Percentiles rank a stretch among this genome's conserved stretches.
Conservation (phyloP, 2,113 vertebrate genomes). For the Rhinopomastus cyanomelas region DNA sequence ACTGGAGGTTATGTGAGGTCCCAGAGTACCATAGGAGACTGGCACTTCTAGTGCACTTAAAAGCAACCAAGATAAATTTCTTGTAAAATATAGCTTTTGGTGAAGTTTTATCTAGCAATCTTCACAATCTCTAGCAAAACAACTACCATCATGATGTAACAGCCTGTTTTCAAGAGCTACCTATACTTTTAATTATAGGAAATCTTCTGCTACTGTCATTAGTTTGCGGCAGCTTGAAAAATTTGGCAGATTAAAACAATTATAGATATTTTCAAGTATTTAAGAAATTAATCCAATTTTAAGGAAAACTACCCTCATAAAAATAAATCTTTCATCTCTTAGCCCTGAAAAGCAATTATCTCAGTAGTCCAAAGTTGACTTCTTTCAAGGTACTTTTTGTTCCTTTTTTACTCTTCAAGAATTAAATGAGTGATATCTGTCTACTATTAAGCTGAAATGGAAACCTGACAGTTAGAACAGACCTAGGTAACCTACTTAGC, state of each 20-base stretch:
- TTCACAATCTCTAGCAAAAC: not conserved
- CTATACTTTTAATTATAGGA: fast-evolving
- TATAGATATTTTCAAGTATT: not conserved
- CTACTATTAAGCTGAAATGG: not conserved
- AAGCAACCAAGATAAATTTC: not conserved
- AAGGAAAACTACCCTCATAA: not conserved
- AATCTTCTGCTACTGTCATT: not conserved
- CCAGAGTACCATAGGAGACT: not conserved
- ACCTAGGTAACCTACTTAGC: not conserved
- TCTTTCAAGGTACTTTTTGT: not conserved
- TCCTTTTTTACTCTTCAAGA: not conserved
- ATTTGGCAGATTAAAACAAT: not conserved
- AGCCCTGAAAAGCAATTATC: fast-evolving
- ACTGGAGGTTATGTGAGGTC: not conserved
- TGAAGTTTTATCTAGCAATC: not conserved
- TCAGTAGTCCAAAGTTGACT: not conserved
- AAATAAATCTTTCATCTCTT: not conserved
- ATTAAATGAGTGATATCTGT: not conserved
- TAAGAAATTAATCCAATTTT: not conserved
- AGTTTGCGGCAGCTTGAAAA: not conserved
- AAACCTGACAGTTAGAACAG: not conserved
- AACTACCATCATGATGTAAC: not conserved
- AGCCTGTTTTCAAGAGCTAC: not conserved
- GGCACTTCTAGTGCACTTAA: not conserved
- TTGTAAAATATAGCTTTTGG: not conserved